Base-by-base conservation (phyloP, 1,140 invertebrate genomes). In the Formica exsecta region DNA sequence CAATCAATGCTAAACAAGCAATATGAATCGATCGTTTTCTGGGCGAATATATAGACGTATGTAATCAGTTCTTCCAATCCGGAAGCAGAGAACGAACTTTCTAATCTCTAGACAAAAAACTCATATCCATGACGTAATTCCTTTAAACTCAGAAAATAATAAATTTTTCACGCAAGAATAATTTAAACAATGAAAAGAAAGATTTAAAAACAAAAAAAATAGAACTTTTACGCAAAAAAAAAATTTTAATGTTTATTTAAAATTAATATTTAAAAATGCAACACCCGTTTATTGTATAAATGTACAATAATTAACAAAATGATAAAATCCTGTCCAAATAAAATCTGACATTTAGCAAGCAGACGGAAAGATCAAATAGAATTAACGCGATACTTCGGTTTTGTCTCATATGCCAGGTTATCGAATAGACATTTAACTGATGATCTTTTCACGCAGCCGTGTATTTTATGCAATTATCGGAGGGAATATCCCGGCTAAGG, bases 1-100 rank as follows among this genome's bases (percentile, higher is more conserved):
- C 76, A 90, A 90, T 90, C 84, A 88, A 61, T 48, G 29, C 73
- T 90, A 86, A 90, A 81, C 88, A 89, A 90, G 86, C 80, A 81
- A 81, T 66, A 65, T 84, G 48, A 66, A 19, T 38, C 51, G n/a
- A 51, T 29, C 48, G 57, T 76, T 87, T 90, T 70, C 74, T 65
- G 4, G 2, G 5, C 48, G 1, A 57, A 9, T 16, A 13, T 2
- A 44, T 19, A 62, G 66, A 76, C 38, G 1, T 48, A 25, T 19
- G 16, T 57, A 54, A 54, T 77, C 38, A 25, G 4, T 36, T 61
- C 16, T 41, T 36, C 13, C 32, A 11, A 29, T 57, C 0, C 0
- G 1, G 54, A 25, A 62, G 5, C 25, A 44, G n/a, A 62, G 25
- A 22, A 59, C 7, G 3, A 74, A 7, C 16, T 22, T 0, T 76